Evolutionary conservation across 2,888 invertebrate species (phyloP).

Genomic region (Pseudococcus jackbeardsleyi): DNA sequence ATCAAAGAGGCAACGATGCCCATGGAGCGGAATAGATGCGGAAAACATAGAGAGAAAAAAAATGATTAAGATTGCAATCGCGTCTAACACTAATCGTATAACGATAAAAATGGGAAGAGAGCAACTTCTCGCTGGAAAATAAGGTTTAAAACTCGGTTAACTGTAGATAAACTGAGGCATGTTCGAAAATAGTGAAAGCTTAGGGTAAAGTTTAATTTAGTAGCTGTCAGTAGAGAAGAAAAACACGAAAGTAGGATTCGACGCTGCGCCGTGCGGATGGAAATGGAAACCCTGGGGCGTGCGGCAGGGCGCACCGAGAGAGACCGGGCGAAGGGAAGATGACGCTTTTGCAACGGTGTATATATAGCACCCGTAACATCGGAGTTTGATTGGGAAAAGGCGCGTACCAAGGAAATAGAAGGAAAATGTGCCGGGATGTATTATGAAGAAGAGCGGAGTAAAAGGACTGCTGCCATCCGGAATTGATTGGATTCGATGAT

Average conservation of each 20-base stretch:
- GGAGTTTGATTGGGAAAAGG: conserved; percentile 62
- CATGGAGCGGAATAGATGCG: not conserved
- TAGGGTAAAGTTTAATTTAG: conserved; percentile 65
- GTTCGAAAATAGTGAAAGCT: conserved; percentile 64
- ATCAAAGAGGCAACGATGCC: no score
- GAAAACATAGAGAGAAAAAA: not conserved
- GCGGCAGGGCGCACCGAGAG: not conserved
- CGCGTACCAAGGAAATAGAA: conserved; percentile 59
- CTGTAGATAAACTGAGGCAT: conserved; percentile 64
- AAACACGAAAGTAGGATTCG: conserved; percentile 62
- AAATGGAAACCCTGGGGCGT: not conserved
- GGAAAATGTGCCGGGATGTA: conserved; percentile 56
- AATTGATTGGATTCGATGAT: conserved; percentile 64
- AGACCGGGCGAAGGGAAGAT: conserved; percentile 36
- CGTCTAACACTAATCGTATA: conserved; percentile 64
- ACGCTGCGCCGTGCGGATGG: not conserved
- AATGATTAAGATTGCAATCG: conserved; percentile 63
- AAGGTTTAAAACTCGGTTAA: conserved; percentile 64
- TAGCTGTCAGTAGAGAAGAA: conserved; percentile 64
- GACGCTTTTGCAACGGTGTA: conserved; percentile 63
- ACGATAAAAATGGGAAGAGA: conserved; percentile 61
- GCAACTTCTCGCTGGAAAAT: conserved; percentile 58
- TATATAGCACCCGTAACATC: conserved; percentile 58
- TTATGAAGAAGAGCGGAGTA: conserved; percentile 52
- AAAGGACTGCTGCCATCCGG: conserved; percentile 60